Evolutionary conservation across 2,797 vertebrate species (phyloP), one percentile per base, ranked within the genome.

Genomic region (Peromyscus melanophrys): DNA sequence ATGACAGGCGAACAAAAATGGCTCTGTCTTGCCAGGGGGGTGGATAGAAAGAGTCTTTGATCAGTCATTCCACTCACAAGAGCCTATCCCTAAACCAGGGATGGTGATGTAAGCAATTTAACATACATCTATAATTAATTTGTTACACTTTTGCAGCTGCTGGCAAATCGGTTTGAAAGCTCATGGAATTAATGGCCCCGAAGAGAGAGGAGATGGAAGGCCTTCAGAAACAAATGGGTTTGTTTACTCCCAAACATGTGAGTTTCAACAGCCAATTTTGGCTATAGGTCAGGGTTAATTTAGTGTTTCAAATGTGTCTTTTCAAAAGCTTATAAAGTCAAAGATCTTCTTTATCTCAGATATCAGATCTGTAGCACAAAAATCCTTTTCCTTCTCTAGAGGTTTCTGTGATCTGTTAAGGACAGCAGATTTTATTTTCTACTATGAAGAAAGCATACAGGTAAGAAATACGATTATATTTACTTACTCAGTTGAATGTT

Each of bases 91-190:
- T 98, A 97, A 98, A 99, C 98, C 97, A 98, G 98, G 97, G 98
- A 98, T 98, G 98, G 99, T 99, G 99, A 99, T 99, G 99, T 99
- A 99, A 99, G 99, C 99, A 99, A 99, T 99, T 99, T 99, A 99
- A 99, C 99, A 99, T 99, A 99, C 99, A 99, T 99, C 99, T 99
- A 99, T 99, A 99, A 99, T 99, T 99, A 99, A 99, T 99, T 99
- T 99, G 98, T 98, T 98, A 99, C 98, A 99, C 99, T 99, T 77
- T 98, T 98, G 98, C 98, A 98, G 97, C 98, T 98, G 94, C 97
- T 98, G 98, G 98, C 96, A 98, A 97, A 98, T 98, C 97, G 98
- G 96, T 99, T 98, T 98, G 97, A 97, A 96, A 98, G 98, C 98
- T 98, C 98, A 98, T 97, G 93, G 93, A 98, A 98, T 98, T 99